Evolutionary conservation across 2,888 invertebrate genomes (phyloP).

Genomic region (Noctua comes): DNA sequence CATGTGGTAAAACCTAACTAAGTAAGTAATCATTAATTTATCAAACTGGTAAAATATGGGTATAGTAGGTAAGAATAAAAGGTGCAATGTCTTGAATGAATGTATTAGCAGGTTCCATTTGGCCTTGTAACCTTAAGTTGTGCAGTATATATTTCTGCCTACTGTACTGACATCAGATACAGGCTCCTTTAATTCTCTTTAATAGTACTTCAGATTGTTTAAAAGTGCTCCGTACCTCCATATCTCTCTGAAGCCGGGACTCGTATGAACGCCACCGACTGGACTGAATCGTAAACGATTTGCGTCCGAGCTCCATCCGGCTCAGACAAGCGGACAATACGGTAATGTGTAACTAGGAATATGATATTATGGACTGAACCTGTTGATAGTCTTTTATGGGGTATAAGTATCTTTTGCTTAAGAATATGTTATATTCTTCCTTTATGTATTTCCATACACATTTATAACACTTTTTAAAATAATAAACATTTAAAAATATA

Average conservation of each 20-base stretch:
- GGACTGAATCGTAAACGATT: slow-evolving; percentile 45
- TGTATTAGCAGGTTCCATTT: neutral
- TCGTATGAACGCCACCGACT: slow-evolving; percentile 2
- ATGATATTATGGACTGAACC: slow-evolving; percentile 25
- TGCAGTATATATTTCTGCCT: neutral
- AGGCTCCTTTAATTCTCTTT: neutral
- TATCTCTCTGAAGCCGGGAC: neutral
- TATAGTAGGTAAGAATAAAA: neutral
- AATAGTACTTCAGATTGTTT: neutral
- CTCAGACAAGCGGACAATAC: slow-evolving; percentile 27
- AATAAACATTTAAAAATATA: no score
- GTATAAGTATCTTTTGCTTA: neutral
- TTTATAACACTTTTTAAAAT: no score
- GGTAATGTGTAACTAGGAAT: slow-evolving; percentile 15
- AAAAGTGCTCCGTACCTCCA: neutral
- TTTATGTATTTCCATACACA: no score
- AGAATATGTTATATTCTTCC: neutral
- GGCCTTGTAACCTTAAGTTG: neutral
- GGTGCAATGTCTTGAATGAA: neutral
- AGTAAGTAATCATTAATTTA: neutral
- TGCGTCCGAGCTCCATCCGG: slow-evolving; percentile 26
- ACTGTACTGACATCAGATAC: neutral
- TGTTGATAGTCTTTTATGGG: neutral
- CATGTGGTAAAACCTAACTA: neutral
- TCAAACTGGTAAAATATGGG: neutral